Evolutionary conservation across 2,797 vertebrate genomes (phyloP), one percentile per base, ranked within the genome.

Genomic region (Setipinna tenuifilis): DNA sequence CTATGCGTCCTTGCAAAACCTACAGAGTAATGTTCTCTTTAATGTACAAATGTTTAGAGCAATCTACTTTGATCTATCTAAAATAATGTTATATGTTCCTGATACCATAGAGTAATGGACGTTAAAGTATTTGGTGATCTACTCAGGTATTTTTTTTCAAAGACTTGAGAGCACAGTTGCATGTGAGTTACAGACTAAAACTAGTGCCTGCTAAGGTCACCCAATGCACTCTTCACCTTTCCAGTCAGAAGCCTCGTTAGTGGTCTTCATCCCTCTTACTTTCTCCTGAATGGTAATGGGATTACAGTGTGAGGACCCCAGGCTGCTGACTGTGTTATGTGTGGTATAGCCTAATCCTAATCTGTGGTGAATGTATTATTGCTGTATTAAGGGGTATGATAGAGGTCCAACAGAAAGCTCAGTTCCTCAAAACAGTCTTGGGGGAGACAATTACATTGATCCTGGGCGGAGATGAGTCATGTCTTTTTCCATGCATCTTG

Each of bases 171-270:
- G 16, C 31, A 78, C 71, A 16, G 17, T 78, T 78, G 16, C 12
- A 16, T 41, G 82, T 12, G 17, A 25, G 68, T 19, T 25, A 54
- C 23, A 61, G 61, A 44, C 86, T 54, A 89, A 5, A 57, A 82
- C 59, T 82, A 81, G 89, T 9, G 3, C 83, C 71, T 21, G 41
- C 35, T 16, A 17, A 7, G 87, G 65, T 59, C 35, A 58, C 58
- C 57, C 48, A 61, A 17, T 87, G 85, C 35, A 88, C 85, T 88
- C 89, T 91, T 88, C 88, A 92, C 91, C 92, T 90, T 83, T 92
- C 93, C 91, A 93, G 92, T 88, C 82, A 71, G 48, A 75, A 82
- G 68, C 48, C 85, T 86, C 84, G 62, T 2, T 6, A 25, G 87
- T 23, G 54, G 25, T 31, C n/a, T n/a, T 6, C 0, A 78, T 35